Base-by-base conservation (phyloP, 1,140 invertebrate genomes). In the Augochlora pura region DNA sequence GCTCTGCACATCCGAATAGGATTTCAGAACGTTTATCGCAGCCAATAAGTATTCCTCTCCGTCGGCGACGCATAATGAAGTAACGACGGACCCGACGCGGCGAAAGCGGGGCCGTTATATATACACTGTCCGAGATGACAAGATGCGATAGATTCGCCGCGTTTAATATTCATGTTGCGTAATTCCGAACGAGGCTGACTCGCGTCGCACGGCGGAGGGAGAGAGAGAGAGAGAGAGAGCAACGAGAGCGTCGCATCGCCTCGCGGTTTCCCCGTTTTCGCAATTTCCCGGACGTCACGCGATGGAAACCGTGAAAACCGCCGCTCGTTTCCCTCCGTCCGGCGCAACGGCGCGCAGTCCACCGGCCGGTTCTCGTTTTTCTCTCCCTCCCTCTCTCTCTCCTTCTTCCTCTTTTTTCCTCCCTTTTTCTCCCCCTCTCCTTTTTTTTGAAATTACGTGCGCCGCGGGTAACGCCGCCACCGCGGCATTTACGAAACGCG, bases 131-230 rank as follows among this genome's bases (percentile, higher is more conserved):
- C 42, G 39, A 74, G 81, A 82, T 82, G 77, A 82, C 70, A 77
- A 65, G 77, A 65, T 42, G 71, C 49, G 71, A 63, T 60, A 71
- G 62, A 59, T 32, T 42, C 62, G 38, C 39, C 65, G 57, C 69
- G 52, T 72, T 83, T 80, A 83, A 83, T 83, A 80, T 83, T 77
- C 77, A 73, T 80, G 70, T 76, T 72, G 67, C 81, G 77, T 70
- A 80, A 84, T 60, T 70, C 62, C 27, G 59, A 39, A 76, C 59
- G 25, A 52, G 64, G 42, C 21, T 21, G 14, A 46, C 10, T 42
- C 12, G 60, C 27, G 60, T 12, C 16, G 23, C 25, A 67, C 63
- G 49, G n/a, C 62, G 39, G 49, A 57, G 21, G 27, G 66, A 23
- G 59, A 16, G 52, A 12, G 38, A 38, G 27, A 81, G 54, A 52